Evolutionary conservation across 2,888 invertebrate genomes (phyloP).

Genomic region (Agrotis exclamationis): DNA sequence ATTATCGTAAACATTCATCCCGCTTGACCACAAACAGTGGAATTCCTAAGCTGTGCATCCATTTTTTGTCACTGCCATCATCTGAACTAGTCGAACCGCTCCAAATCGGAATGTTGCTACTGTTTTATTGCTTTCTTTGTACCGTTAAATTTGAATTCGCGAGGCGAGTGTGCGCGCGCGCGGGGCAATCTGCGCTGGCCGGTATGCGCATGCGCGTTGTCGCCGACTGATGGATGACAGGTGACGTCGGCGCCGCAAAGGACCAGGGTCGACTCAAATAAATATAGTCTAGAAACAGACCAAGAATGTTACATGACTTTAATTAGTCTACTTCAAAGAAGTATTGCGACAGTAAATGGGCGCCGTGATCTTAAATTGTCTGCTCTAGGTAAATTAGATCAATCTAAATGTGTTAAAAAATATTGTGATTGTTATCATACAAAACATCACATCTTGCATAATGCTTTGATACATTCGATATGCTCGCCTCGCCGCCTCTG

Average conservation of each 20-base stretch:
- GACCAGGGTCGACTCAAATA: slow-evolving; percentile 77
- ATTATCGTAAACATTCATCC: slow-evolving; percentile 62
- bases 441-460: background rate
- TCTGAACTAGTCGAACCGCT: slow-evolving; percentile 73
- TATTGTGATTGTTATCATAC: background rate
- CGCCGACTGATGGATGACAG: slow-evolving; percentile 91
- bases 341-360: slow-evolving; percentile 72
- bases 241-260: slow-evolving; percentile 80
- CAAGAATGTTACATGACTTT: slow-evolving; percentile 53
- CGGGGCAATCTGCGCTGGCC: slow-evolving; percentile 67
- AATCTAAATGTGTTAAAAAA: background rate
- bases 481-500: background rate
- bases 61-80: slow-evolving; percentile 82
- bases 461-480: too few relatives aligned
- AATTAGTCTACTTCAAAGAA: slow-evolving; percentile 67
- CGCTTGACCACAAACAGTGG: slow-evolving; percentile 70
- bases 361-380: slow-evolving; percentile 63
- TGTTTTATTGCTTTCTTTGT: slow-evolving; percentile 87
- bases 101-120: slow-evolving; percentile 80
- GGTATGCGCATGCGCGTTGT: slow-evolving; percentile 86
- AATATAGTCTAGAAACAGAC: slow-evolving; percentile 74
- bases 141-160: slow-evolving; percentile 89
- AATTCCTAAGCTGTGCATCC: slow-evolving; percentile 81
- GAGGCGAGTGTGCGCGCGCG: slow-evolving; percentile 65
- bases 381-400: slow-evolving; percentile 35